Percentiles rank a stretch among this genome's conserved stretches.
phyloP scores from a whole-genome alignment of 2,113 vertebrate species.

The Morone saxatilis region DNA sequence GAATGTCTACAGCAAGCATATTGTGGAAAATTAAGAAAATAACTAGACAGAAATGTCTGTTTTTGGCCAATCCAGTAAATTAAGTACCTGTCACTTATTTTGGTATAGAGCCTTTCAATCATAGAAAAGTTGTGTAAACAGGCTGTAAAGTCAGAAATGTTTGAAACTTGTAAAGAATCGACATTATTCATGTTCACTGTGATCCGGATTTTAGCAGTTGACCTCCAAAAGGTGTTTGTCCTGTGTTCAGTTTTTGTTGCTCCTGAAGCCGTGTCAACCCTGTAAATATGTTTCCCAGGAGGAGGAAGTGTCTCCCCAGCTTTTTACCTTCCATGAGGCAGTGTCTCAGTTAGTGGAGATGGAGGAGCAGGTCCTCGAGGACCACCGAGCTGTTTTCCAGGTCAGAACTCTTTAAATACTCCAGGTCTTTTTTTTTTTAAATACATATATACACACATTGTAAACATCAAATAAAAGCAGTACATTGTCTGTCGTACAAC shows the following conservation, averaged over 20 bases:
- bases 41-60: neutral
- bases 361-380: conserved; percentile 98
- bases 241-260: neutral
- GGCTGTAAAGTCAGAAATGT: neutral
- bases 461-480: too few species aligned
- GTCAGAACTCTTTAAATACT: conserved; percentile 76
- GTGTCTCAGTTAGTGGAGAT: conserved; percentile 99
- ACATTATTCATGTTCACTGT: neutral
- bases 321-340: conserved; percentile 98
- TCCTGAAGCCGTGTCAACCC: neutral
- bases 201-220: neutral
- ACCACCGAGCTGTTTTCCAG: conserved; percentile 97
- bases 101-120: neutral
- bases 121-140: neutral
- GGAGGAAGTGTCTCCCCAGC: conserved; percentile 97
- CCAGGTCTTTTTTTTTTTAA: neutral
- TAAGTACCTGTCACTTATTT: neutral
- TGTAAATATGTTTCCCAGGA: conserved; percentile 83
- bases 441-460: neutral
- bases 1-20: neutral
- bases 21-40: neutral
- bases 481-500: too few species aligned
- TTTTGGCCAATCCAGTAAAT: neutral
- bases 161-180: neutral
- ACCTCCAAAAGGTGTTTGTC: neutral